Conservation (phyloP, 1,140 invertebrate genomes). For the Ectropis grisescens region DNA sequence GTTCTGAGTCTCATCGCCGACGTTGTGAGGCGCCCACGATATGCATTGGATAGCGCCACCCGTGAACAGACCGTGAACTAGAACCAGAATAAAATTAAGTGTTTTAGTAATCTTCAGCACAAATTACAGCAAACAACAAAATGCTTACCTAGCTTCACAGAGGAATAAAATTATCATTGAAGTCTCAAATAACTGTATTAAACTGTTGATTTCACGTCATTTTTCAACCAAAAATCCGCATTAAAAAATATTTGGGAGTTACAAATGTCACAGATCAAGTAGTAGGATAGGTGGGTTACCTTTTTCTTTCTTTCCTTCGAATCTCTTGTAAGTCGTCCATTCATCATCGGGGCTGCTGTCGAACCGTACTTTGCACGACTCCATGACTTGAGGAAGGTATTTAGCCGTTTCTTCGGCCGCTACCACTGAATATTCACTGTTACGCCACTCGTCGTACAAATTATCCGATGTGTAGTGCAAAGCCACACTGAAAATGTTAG, state of each 20-base stretch:
- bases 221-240: too few species aligned
- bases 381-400: conserved; percentile 31
- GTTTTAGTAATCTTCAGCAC: too few species aligned
- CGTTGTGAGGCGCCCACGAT: conserved; percentile 22
- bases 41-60: conserved; percentile 29
- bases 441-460: conserved; percentile 31
- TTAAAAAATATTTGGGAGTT: too few species aligned
- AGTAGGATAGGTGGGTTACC: too few species aligned
- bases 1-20: neutral
- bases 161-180: too few species aligned
- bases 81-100: conserved; percentile 1
- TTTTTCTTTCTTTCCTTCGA: conserved; percentile 19
- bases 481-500: conserved; percentile 30
- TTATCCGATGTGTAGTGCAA: conserved; percentile 19
- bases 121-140: too few species aligned
- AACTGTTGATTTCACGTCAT: too few species aligned
- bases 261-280: too few species aligned
- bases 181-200: too few species aligned
- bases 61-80: conserved; percentile 23
- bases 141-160: too few species aligned
- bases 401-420: conserved; percentile 15
- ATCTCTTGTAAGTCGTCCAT: conserved; percentile 29
- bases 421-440: conserved; percentile 16
- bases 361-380: conserved; percentile 27
- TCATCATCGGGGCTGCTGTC: too few species aligned